Conservation (phyloP, 2,797 vertebrate species). For the Clarias laeviceps region DNA sequence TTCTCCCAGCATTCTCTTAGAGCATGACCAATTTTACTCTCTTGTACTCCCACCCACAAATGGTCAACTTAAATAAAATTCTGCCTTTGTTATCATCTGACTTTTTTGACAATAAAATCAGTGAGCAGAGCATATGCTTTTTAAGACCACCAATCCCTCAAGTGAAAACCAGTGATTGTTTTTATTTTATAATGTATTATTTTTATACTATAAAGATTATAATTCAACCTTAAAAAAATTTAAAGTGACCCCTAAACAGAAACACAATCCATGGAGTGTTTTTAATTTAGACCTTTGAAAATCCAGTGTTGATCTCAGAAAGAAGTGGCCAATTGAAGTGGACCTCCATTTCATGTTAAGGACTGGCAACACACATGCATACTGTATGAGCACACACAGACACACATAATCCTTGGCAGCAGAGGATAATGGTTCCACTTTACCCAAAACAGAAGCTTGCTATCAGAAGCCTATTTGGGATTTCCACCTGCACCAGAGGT, state of each 20-base stretch:
- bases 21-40: not conserved
- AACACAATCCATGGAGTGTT: not conserved
- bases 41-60: not conserved
- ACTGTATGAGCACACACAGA: not conserved
- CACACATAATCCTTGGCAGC: slow-evolving; percentile 9
- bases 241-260: not conserved
- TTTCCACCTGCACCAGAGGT: not conserved
- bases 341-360: slow-evolving; percentile 29
- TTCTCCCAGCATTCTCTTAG: not conserved
- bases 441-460: slow-evolving; percentile 2
- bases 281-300: not conserved
- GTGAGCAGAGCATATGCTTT: not conserved
- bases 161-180: not conserved
- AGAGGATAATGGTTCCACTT: slow-evolving; percentile 15
- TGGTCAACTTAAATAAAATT: not conserved
- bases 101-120: not conserved
- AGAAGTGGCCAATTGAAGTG: not conserved
- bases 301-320: not conserved
- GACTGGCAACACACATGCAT: slow-evolving; percentile 6
- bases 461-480: slow-evolving; percentile 12
- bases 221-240: not conserved
- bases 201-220: not conserved
- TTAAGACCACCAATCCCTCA: not conserved
- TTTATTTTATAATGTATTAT: not conserved
- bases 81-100: not conserved